Evolutionary conservation across 2,797 vertebrate genomes (phyloP).

Genomic region (Pteronotus mesoamericanus): DNA sequence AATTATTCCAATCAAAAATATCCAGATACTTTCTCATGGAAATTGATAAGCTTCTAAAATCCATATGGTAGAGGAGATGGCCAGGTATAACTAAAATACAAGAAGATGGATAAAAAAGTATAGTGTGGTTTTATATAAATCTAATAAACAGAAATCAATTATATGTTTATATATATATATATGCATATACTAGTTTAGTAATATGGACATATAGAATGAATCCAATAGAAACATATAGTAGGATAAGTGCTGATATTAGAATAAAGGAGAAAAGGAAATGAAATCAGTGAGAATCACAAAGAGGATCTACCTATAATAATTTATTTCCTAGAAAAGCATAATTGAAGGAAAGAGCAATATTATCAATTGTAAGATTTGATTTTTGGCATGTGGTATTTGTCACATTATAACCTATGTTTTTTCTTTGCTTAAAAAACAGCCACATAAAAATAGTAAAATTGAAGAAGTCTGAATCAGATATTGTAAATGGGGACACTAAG

Average conservation of each 20-base stretch:
- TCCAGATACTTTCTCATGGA: background rate
- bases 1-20: background rate
- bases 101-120: background rate
- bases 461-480: background rate
- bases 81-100: background rate
- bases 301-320: background rate
- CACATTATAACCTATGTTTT: background rate
- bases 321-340: background rate
- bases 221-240: background rate
- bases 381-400: background rate
- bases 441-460: background rate
- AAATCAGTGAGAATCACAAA: background rate
- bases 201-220: background rate
- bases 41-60: background rate
- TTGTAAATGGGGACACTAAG: background rate
- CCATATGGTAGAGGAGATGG: background rate
- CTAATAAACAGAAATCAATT: background rate
- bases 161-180: background rate
- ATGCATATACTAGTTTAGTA: background rate
- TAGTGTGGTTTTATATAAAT: background rate
- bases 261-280: background rate
- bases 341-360: background rate
- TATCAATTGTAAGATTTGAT: background rate
- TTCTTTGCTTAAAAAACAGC: background rate
- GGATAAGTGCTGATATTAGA: background rate